Evolutionary conservation across 2,888 invertebrate species (phyloP), one percentile per base, ranked within the genome.

Genomic region (Drosophila acutilabella): DNA sequence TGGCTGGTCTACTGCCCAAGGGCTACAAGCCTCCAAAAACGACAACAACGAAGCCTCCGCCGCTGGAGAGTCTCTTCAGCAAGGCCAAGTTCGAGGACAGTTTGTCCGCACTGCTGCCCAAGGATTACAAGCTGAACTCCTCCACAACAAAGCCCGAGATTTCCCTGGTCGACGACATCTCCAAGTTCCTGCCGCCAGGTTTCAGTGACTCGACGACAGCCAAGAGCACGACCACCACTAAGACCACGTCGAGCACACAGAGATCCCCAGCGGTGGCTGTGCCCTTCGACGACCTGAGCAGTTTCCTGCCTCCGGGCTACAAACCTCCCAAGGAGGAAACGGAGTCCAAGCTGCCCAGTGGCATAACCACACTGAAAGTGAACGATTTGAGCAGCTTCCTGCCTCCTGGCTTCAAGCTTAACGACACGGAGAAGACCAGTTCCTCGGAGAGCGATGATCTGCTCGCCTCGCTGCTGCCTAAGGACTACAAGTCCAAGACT

Each of bases 231-330:
- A 68, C 60, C 40, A 92, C 93, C 58, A 36, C 36, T 2, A 30
- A 30, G 30, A 33, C 73, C 0, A 71, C 73, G 4, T 23, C 56
- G 6, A 80, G 77, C 0, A 80, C 78, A 0, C 84, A 69, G 5
- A 48, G 78, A 42, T 83, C 88, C 0, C 65, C 90, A 0, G 61
- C 74, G 0, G 75, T 85, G 6, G 91, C 93, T 10, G 93, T 94
- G 80, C 92, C 93, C 45, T 87, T 89, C 4, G 94, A 94, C 75
- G 94, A 95, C 76, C 81, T 94, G 0, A 94, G 93, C 80, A 94
- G 94, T 74, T 93, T 95, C 51, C 91, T 96, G 70, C 96, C 96
- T n/a, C 94, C 95, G 8, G 95, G 95, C 3, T 96, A 94, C 81
- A 96, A 95, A 41, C 66, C 90, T 7, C 71, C 85, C 3, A 81